Conservation (phyloP, 1,140 invertebrate genomes). For the Callitettix versicolor region DNA sequence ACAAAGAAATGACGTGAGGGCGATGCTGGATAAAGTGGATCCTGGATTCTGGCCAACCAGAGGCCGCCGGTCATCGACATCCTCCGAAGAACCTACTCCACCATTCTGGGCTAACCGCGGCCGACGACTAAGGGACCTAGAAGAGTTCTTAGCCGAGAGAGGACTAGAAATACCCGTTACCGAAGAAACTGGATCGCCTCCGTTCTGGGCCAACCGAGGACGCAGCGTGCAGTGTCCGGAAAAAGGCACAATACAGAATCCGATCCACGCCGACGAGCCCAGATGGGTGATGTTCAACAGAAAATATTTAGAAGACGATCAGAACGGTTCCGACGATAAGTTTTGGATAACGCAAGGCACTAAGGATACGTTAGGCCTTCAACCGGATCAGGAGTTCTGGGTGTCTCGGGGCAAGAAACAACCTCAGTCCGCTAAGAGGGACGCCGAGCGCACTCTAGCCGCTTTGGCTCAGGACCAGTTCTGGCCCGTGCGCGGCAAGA, state of each 20-base stretch:
- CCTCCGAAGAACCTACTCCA: conserved; percentile 5
- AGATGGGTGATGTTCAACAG: conserved; percentile 20
- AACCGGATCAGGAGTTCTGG: conserved; percentile 14
- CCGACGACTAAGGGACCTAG: conserved; percentile 2
- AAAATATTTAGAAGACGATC: conserved; percentile 4
- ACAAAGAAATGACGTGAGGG: conserved; percentile 16
- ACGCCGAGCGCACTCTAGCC: not conserved
- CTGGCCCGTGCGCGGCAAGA: conserved; percentile 10
- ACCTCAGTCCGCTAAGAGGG: not conserved
- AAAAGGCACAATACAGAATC: conserved; percentile 6
- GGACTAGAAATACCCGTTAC: not conserved
- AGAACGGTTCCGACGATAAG: conserved; percentile 1
- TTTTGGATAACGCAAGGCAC: conserved; percentile 9
- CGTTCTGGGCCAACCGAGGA: conserved; percentile 13
- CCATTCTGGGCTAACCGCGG: conserved; percentile 16
- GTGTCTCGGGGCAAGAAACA: conserved; percentile 13
- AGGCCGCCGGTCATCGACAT: conserved; percentile 10
- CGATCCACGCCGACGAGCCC: conserved; percentile 19
- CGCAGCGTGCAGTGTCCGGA: conserved; percentile 8
- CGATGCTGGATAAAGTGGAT: conserved; percentile 18
- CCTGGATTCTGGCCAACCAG: conserved; percentile 22
- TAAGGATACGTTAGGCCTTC: conserved; percentile 3
- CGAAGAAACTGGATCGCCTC: not conserved
- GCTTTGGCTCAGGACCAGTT: conserved; percentile 4
- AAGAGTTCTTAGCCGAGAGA: not conserved